Percentiles rank a stretch among this genome's conserved stretches.
Conservation (phyloP, 2,888 invertebrate species). For the Epistrophe eligans region DNA sequence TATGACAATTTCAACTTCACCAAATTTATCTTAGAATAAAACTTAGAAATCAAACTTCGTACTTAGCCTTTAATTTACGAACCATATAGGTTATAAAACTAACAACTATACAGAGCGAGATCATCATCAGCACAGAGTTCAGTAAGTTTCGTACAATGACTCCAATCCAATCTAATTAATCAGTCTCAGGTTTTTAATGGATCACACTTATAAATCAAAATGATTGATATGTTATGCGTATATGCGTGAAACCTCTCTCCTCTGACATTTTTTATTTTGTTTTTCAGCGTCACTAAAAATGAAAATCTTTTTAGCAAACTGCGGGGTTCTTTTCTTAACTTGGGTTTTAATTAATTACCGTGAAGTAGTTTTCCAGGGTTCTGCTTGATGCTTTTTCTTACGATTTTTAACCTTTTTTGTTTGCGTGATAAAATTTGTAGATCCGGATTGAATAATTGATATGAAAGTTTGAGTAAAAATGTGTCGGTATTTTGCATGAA, state of each 20-base stretch:
- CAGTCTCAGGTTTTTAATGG: constrained; percentile 17
- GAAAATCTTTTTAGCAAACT: constrained; percentile 13
- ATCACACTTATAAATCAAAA: constrained; percentile 28
- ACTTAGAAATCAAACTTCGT: neutral
- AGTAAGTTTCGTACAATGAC: constrained; percentile 30
- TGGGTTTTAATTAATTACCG: constrained; percentile 28
- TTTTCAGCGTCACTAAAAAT: constrained; percentile 16
- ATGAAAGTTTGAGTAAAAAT: neutral
- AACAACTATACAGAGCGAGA: neutral
- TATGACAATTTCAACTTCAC: too few relatives aligned
- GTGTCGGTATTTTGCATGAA: neutral
- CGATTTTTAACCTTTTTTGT: neutral
- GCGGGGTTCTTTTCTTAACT: neutral
- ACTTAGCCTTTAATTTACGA: neutral
- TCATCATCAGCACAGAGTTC: neutral
- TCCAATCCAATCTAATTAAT: constrained; percentile 27
- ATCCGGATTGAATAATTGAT: neutral
- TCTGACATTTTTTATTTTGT: constrained; percentile 8
- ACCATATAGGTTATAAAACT: neutral
- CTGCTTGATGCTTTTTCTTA: constrained; percentile 8
- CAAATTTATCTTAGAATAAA: neutral
- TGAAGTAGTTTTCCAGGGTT: constrained; percentile 11
- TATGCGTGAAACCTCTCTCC: constrained; percentile 6
- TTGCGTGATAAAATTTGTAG: neutral
- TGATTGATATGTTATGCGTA: constrained; percentile 26